Conservation (phyloP, 2,888 invertebrate species). For the Xylota sylvarum region DNA sequence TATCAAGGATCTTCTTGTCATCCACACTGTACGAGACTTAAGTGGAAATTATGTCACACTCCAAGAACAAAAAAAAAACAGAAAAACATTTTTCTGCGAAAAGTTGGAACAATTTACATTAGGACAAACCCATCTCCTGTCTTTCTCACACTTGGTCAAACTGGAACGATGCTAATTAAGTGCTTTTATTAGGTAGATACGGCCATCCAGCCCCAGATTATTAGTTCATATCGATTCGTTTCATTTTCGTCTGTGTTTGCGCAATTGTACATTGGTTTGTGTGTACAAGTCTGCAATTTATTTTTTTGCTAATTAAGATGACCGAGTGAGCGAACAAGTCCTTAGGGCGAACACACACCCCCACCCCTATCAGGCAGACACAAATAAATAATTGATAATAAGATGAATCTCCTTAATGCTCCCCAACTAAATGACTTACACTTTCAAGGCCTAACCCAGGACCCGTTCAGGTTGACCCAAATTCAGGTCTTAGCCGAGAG, state of each 20-base stretch:
- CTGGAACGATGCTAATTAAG: slow-evolving; percentile 59
- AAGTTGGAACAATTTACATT: slow-evolving; percentile 43
- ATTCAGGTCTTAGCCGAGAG: slow-evolving; percentile 22
- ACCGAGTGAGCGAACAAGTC: slow-evolving; percentile 25
- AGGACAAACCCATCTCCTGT: slow-evolving; percentile 7
- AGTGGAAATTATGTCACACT: slow-evolving; percentile 34
- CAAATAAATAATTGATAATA: slow-evolving; percentile 57
- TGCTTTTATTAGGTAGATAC: slow-evolving; percentile 36
- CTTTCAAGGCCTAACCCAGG: slow-evolving; percentile 8
- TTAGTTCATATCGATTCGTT: slow-evolving; percentile 34
- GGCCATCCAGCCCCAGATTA: slow-evolving; percentile 16
- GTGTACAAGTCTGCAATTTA: slow-evolving; percentile 16
- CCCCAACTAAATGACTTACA: slow-evolving; percentile 52
- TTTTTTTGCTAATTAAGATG: slow-evolving; percentile 53
- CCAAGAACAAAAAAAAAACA: neutral
- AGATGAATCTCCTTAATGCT: slow-evolving; percentile 54
- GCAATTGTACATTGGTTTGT: neutral
- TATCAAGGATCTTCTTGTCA: slow-evolving; percentile 1
- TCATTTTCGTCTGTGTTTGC: slow-evolving; percentile 6
- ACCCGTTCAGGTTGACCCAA: slow-evolving; percentile 37
- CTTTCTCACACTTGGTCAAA: slow-evolving; percentile 13
- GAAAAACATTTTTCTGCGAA: slow-evolving; percentile 16
- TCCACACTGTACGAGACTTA: neutral
- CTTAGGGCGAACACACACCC: neutral
- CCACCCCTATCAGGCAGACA: neutral